These are phyloP conservation scores for Drosophila murphyi DNA, from an alignment of 1,140 invertebrate genomes.

Conservation along the genomic window DNA sequence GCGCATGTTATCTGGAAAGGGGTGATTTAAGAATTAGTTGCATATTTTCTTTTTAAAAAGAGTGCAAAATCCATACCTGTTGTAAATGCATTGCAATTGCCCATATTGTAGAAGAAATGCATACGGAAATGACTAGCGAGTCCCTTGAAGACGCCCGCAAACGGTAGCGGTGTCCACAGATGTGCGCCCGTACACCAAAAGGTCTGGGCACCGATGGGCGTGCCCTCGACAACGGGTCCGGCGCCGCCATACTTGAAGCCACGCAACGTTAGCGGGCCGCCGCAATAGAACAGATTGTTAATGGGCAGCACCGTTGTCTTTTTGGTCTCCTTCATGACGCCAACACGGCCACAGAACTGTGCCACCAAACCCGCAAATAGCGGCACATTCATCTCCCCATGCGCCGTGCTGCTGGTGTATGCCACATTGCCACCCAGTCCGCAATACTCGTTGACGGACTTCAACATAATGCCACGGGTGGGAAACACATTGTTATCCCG, in stretches of 20 bases:
- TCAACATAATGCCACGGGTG: conserved; percentile 71
- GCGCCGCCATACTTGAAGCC: conserved; percentile 80
- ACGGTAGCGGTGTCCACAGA: conserved; percentile 80
- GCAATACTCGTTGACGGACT: conserved; percentile 76
- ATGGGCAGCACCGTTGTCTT: conserved; percentile 73
- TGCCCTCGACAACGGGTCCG: conserved; percentile 76
- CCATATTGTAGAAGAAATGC: conserved; percentile 83
- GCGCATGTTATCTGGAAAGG: conserved; percentile 72
- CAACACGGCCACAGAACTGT: conserved; percentile 77
- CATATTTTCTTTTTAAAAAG: not conserved
- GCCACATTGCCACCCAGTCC: conserved; percentile 78
- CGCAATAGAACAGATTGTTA: conserved; percentile 77
- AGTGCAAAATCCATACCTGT: conserved; percentile 46
- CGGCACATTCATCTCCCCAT: conserved; percentile 79
- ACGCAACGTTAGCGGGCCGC: conserved; percentile 76
- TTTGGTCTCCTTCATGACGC: conserved; percentile 69
- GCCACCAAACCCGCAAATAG: conserved; percentile 71
- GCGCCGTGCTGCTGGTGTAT: conserved; percentile 74
- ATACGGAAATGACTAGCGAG: conserved; percentile 77
- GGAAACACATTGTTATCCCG: conserved; percentile 79
- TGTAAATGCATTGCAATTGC: conserved; percentile 76
- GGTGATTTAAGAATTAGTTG: not conserved
- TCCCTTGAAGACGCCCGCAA: conserved; percentile 75
- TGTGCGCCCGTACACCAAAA: conserved; percentile 80
- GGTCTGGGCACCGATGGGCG: conserved; percentile 75